These are phyloP conservation scores for Lasioglossum villosulum DNA, from an alignment of 2,888 invertebrate species.

Conservation along the genomic window DNA sequence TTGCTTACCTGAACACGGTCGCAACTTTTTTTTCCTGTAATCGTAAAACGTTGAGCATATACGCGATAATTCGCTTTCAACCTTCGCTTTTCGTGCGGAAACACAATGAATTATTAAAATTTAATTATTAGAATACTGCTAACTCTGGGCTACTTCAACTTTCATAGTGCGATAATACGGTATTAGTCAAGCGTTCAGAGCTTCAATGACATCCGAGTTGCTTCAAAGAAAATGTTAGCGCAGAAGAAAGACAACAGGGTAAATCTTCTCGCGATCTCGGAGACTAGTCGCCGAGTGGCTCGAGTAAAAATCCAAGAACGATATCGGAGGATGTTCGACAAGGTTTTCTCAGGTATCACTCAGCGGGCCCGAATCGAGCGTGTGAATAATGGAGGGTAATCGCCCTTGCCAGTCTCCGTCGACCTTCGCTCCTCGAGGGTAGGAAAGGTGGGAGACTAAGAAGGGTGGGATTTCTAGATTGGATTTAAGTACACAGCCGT, in stretches of 20 bases:
- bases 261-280: not conserved
- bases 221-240: not conserved
- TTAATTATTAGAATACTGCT: not conserved
- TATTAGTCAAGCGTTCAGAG: not conserved
- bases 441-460: conserved; percentile 65
- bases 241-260: not conserved
- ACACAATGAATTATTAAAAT: not conserved
- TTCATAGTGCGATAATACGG: not conserved
- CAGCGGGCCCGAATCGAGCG: conserved; percentile 75
- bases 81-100: not conserved
- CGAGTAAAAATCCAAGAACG: conserved; percentile 19
- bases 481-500: conserved; percentile 82
- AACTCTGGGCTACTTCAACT: not conserved
- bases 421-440: conserved; percentile 69
- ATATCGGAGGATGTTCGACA: conserved; percentile 63
- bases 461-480: conserved; percentile 80
- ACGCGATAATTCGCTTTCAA: not conserved
- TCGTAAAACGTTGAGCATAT: not conserved
- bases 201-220: not conserved
- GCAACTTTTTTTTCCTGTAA: not conserved
- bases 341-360: conserved; percentile 76
- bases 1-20: not conserved
- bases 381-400: conserved; percentile 83
- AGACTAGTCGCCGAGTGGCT: not conserved
- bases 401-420: conserved; percentile 78